Evolutionary conservation across 1,140 invertebrate genomes (phyloP).

Genomic region (Holotrichia oblita): DNA sequence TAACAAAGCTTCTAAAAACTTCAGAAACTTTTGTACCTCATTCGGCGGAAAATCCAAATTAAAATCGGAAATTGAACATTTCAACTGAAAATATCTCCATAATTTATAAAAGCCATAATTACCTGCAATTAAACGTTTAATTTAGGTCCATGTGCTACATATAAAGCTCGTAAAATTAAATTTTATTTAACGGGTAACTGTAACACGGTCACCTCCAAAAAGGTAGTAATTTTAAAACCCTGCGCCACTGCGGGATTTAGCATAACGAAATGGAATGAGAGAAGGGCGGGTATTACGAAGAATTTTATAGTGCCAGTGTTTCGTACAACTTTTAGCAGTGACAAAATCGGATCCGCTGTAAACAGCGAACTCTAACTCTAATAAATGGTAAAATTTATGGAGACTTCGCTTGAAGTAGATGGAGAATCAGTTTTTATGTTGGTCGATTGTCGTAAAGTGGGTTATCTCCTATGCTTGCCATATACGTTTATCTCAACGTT

Average conservation of each 20-base stretch:
- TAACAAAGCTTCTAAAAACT: too few relatives aligned
- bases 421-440: constrained; percentile 34
- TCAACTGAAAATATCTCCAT: neutral
- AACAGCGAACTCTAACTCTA: neutral
- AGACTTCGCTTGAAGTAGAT: neutral
- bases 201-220: neutral
- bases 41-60: neutral
- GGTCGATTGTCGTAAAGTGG: constrained; percentile 31
- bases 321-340: constrained; percentile 21
- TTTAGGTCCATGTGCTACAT: neutral
- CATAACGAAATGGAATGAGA: neutral
- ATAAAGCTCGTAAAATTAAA: neutral
- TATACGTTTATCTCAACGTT: constrained; percentile 21
- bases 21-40: too few relatives aligned
- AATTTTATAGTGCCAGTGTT: constrained; percentile 20
- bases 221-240: neutral
- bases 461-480: neutral
- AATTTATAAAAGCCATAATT: neutral
- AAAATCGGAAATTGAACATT: neutral
- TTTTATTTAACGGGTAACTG: constrained; percentile 7
- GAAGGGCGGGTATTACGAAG: neutral
- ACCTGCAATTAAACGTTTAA: constrained; percentile 11
- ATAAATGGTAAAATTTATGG: constrained; percentile 27
- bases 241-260: constrained; percentile 1
- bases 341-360: constrained; percentile 33